Evolutionary conservation across 2,797 vertebrate species (phyloP), one percentile per base, ranked within the genome.

Genomic region (Cyprinodon diabolis): DNA sequence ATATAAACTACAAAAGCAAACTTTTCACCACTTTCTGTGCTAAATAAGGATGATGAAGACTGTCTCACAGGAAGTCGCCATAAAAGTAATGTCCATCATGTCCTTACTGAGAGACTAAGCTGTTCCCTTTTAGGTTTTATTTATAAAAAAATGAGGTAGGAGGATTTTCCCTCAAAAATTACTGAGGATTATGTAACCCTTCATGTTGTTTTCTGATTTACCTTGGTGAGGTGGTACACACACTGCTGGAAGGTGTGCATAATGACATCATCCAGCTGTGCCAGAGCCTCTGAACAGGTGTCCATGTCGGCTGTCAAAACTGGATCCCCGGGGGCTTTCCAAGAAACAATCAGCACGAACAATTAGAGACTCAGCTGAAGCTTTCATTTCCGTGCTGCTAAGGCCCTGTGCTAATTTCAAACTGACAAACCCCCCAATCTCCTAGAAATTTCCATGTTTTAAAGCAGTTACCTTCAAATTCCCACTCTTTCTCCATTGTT

Each of bases 181-280:
- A 55, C 4, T 55, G 21, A 55, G 21, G 55, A 56, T 23, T 56
- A 56, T 56, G 23, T 56, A 56, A 56, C 10, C 62, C 8, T 25
- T 43, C 40, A 9, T 66, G 55, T 49, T 66, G 35, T 45, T 37
- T 21, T 72, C 69, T 87, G 82, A 15, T 68, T 49, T 72, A 97
- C 97, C 96, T 98, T 98, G 80, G 97, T 98, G 85, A 98, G 95
- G 92, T 98, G 97, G 87, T 98, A 98, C 69, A 98, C 97, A 62
- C 96, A 97, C 91, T 98, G 97, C 90, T 98, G 97, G 90, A 98
- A 98, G 30, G 97, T 98, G 84, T 97, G 97, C 97, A 98, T 97
- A 74, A 98, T 97, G 91, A 98, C 96, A 71, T 98, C 97, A 90
- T 98, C 97, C 79, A 98, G 94, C 87, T 96, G 96, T 1, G 94